Percentiles rank a stretch among this genome's conserved stretches.
Evolutionary conservation across 2,113 vertebrate species (phyloP).

Genomic region (Baryphthengus martii): DNA sequence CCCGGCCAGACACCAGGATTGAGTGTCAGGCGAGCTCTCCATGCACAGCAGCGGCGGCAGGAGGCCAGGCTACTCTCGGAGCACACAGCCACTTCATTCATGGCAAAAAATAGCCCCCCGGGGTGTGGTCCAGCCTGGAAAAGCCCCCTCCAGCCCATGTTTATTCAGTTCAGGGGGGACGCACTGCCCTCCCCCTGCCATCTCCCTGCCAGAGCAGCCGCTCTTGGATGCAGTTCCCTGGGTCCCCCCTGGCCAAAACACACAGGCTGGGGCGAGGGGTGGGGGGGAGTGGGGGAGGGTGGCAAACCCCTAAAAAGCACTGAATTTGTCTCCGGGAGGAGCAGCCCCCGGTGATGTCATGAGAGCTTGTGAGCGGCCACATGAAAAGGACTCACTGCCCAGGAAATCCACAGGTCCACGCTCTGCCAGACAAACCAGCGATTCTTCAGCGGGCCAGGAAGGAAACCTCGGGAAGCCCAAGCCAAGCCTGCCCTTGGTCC

Average conservation of each 20-base stretch:
- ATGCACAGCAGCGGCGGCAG: background rate
- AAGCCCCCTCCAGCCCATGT: conserved; percentile 50
- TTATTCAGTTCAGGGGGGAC: conserved; percentile 4
- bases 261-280: background rate
- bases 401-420: conserved; percentile 47
- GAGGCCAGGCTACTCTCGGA: conserved; percentile 15
- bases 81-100: conserved; percentile 64
- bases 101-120: conserved; percentile 55
- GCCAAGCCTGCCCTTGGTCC: background rate
- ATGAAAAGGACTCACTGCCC: conserved; percentile 50
- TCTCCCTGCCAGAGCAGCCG: background rate
- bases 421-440: conserved; percentile 7
- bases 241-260: conserved; percentile 45
- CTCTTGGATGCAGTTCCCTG: background rate
- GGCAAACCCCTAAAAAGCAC: conserved; percentile 54
- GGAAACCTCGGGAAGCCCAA: background rate
- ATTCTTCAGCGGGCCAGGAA: conserved; percentile 32
- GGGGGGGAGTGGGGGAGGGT: too few relatives aligned
- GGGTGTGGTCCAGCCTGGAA: conserved; percentile 61
- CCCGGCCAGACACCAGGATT: conserved; percentile 20
- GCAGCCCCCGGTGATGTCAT: conserved; percentile 56
- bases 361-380: conserved; percentile 45
- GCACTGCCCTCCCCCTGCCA: background rate
- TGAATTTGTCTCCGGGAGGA: conserved; percentile 30
- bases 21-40: conserved; percentile 26